Conservation (phyloP, 1,140 invertebrate genomes). For the Drosophila lacertosa region DNA sequence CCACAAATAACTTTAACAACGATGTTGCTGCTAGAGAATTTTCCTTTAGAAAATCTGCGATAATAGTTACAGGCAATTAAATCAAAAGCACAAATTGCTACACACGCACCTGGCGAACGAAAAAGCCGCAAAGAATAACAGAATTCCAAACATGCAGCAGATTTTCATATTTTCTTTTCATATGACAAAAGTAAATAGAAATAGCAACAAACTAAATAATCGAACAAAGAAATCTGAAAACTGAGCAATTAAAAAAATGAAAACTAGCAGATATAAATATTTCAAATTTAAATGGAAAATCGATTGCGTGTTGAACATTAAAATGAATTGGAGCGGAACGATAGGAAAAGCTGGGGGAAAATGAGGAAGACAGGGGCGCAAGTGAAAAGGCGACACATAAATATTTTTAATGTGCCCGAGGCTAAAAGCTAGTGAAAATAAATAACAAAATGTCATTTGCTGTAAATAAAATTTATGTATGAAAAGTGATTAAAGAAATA, state of each 20-base stretch:
- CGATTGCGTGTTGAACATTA: conserved; percentile 32
- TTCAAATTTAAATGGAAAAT: conserved; percentile 40
- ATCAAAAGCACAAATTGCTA: conserved; percentile 10
- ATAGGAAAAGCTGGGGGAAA: neutral
- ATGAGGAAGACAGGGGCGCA: neutral
- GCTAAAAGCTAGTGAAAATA: neutral
- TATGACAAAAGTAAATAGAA: conserved; percentile 28
- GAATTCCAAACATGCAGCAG: conserved; percentile 26
- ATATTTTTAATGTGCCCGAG: conserved; percentile 13
- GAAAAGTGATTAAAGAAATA: neutral
- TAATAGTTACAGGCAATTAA: neutral
- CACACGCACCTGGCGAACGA: neutral
- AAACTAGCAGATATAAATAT: conserved; percentile 15
- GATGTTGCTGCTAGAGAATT: too few relatives aligned
- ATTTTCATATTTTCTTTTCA: conserved; percentile 32
- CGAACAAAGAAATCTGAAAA: too few relatives aligned
- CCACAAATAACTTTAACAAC: too few relatives aligned
- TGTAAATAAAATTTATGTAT: neutral
- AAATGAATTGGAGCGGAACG: conserved; percentile 32
- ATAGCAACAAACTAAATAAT: conserved; percentile 6
- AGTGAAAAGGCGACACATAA: neutral
- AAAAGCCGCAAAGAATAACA: conserved; percentile 5
- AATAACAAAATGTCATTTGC: neutral
- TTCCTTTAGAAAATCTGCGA: neutral
- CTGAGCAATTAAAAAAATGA: conserved; percentile 15